phyloP scores from a whole-genome alignment of 2,113 vertebrate genomes.

The Amia ocellicauda region DNA sequence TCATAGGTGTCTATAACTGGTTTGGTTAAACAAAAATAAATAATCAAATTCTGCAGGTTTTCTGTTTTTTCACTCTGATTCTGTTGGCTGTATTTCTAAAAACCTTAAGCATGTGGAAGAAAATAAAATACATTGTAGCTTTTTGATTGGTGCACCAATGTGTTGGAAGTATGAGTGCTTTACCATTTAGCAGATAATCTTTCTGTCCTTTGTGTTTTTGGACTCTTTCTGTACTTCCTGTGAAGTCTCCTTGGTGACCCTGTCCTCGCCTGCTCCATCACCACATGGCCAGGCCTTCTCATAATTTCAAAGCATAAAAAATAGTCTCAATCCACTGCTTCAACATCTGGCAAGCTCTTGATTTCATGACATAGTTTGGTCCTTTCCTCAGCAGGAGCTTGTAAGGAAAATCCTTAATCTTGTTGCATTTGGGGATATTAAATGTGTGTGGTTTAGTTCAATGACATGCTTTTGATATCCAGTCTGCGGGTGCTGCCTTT shows the following conservation, averaged over 20 bases:
- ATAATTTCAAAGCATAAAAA: background rate
- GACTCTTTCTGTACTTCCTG: background rate
- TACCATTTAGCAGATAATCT: background rate
- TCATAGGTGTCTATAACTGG: background rate
- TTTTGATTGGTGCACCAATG: background rate
- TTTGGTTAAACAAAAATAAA: background rate
- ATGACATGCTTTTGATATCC: conserved; percentile 27
- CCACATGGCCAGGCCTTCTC: too few relatives aligned
- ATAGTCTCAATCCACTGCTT: conserved; percentile 26
- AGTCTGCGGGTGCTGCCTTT: too few relatives aligned
- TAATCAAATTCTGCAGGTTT: background rate
- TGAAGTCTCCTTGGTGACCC: background rate
- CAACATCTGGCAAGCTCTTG: conserved; percentile 55
- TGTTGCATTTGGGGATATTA: conserved; percentile 42
- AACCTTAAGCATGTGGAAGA: too few relatives aligned
- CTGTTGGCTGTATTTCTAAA: too few relatives aligned
- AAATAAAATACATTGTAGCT: too few relatives aligned
- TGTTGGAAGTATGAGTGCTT: background rate
- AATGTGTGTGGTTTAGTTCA: conserved; percentile 29
- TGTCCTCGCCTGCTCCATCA: background rate
- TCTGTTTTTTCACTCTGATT: too few relatives aligned
- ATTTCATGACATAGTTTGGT: conserved; percentile 47
- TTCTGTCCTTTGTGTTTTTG: background rate
- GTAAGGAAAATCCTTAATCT: conserved; percentile 47
- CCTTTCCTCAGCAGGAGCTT: conserved; percentile 39